These are phyloP conservation scores for Euclidia mi DNA, from an alignment of 2,888 invertebrate species.

Conservation along the genomic window DNA sequence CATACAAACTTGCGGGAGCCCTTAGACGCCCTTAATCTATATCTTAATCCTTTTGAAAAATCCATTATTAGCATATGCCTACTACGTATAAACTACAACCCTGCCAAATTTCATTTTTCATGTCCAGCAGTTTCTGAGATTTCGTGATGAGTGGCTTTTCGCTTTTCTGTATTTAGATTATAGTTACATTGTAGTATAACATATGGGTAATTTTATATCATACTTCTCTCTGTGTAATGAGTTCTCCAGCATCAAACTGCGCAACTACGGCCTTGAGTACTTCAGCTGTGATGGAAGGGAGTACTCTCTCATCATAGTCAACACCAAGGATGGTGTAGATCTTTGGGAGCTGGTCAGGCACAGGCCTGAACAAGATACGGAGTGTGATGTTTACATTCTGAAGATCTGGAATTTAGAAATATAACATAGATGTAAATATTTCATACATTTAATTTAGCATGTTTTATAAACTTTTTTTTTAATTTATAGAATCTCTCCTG, in stretches of 20 bases:
- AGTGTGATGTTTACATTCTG: slow-evolving; percentile 99
- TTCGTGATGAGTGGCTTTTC: too few species aligned
- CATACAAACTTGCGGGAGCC: too few species aligned
- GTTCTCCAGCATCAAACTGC: slow-evolving; percentile 99
- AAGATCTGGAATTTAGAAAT: slow-evolving; percentile 93
- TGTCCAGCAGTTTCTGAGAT: too few species aligned
- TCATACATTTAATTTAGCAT: too few species aligned
- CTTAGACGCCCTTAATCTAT: too few species aligned
- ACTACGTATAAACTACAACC: too few species aligned
- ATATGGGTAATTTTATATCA: neutral
- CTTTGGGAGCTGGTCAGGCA: slow-evolving; percentile 97
- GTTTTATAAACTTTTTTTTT: neutral
- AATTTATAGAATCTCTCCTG: too few species aligned
- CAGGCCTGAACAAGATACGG: slow-evolving; percentile 98
- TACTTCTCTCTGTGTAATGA: slow-evolving; percentile 99
- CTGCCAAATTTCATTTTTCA: too few species aligned
- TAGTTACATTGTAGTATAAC: too few species aligned
- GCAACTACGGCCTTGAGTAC: slow-evolving; percentile 99
- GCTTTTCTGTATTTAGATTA: too few species aligned
- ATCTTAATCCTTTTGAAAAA: too few species aligned
- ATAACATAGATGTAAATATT: neutral
- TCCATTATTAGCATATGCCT: too few species aligned
- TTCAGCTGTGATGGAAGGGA: slow-evolving; percentile 99
- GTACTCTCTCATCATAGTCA: slow-evolving; percentile 99
- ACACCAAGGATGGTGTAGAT: slow-evolving; percentile 99